Base-by-base conservation (phyloP, 1,140 invertebrate species). In the Andricus grossulariae region DNA sequence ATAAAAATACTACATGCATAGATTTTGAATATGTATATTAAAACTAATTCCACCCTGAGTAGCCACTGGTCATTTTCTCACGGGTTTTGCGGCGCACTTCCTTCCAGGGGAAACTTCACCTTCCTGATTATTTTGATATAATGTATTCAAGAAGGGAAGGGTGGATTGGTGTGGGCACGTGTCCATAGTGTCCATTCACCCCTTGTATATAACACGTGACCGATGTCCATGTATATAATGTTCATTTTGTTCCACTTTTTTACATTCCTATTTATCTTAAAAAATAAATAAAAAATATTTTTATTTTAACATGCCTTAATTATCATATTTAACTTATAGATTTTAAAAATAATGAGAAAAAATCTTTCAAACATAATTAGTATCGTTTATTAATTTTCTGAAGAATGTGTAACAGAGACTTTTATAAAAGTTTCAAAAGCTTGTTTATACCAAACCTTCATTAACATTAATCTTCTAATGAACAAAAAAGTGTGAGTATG, bases 31-130 rank as follows among this genome's bases (percentile, higher is more conserved):
- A 32, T 5, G 25, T 5, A 32, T 32, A 32, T 32, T 25, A 25
- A 21, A 60, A 60, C 32, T 25, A 13, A 32, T 32, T 32, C 25
- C 25, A 2, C 25, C 25, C 12, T 60, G 12, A 12, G 21, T 80
- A 74, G 77, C 84, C 80, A 80, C 7, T 79, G 83, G 81, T 25
- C 81, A 81, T 60, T 81, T 82, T 83, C 76, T 60, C 77, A 76
- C 16, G 39, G 50, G 21, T 32, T 60, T 71, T 32, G 25, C 84
- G 85, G 84, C 83, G 83, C 84, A 85, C 80, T 54, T 57, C 10
- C 18, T n/a, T 54, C 52, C 8, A 57, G 21, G 55, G 55, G 13
- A 19, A 19, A 18, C 16, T 55, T 18, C 18, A 19, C 19, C 25
- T 57, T 57, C 45, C 15, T 55, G 18, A 21, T 76, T 72, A 51